Percentiles rank a stretch among this genome's conserved stretches.
phyloP scores from a whole-genome alignment of 1,140 invertebrate species.

The Drosophila punjabiensis region DNA sequence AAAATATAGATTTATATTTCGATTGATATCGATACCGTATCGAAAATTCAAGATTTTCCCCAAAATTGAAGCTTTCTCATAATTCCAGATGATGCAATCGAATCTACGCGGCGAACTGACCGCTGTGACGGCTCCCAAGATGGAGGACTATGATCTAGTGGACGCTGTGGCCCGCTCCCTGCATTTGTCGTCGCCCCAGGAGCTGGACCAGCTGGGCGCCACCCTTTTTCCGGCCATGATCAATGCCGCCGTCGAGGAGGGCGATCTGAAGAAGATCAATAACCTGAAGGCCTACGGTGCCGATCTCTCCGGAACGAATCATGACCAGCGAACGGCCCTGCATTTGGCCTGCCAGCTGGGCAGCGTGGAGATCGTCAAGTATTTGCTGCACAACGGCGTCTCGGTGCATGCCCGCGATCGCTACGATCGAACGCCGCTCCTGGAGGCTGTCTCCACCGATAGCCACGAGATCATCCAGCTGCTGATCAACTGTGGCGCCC shows the following conservation, averaged over 20 bases:
- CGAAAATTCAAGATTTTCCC: background rate
- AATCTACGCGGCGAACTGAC: conserved; percentile 89
- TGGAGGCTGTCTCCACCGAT: conserved; percentile 88
- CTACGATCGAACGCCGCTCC: conserved; percentile 88
- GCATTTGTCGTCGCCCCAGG: conserved; percentile 89
- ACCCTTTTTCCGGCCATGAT: conserved; percentile 93
- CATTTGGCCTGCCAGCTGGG: conserved; percentile 93
- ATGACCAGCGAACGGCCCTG: conserved; percentile 92
- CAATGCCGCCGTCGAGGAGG: conserved; percentile 89
- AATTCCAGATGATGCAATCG: conserved; percentile 89
- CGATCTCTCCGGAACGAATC: conserved; percentile 91
- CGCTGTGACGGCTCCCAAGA: conserved; percentile 81
- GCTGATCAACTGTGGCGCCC: conserved; percentile 89
- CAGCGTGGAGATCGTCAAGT: conserved; percentile 89
- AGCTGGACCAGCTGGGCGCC: conserved; percentile 89
- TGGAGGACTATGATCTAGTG: conserved; percentile 86
- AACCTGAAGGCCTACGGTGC: conserved; percentile 87
- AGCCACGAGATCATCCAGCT: conserved; percentile 88
- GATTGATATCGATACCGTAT: too few species aligned
- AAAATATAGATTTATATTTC: too few species aligned
- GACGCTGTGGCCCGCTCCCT: conserved; percentile 89
- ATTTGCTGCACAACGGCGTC: conserved; percentile 92
- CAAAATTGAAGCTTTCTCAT: conserved; percentile 4
- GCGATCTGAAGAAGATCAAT: conserved; percentile 87
- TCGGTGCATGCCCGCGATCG: conserved; percentile 90